These are phyloP conservation scores for Enteromius argenteus DNA, from an alignment of 2,797 vertebrate species.

Conservation along the genomic window DNA sequence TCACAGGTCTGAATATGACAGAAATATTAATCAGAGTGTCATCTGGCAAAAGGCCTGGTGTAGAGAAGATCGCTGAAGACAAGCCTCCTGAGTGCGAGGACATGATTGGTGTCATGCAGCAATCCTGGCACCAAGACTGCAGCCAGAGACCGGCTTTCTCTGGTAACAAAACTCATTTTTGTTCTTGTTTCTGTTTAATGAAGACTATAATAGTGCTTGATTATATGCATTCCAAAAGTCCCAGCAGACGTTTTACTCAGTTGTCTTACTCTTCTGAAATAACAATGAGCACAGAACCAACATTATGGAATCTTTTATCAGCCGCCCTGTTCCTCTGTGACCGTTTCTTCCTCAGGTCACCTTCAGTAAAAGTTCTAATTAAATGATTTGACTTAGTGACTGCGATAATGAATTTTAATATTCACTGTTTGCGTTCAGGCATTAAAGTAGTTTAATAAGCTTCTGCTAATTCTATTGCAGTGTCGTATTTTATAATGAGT, in stretches of 20 bases:
- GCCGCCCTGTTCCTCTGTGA: not conserved
- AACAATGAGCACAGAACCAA: constrained; percentile 9
- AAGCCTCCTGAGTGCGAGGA: constrained; percentile 82
- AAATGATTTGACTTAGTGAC: constrained; percentile 37
- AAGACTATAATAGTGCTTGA: constrained; percentile 7
- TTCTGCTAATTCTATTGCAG: constrained; percentile 17
- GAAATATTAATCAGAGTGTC: constrained; percentile 83
- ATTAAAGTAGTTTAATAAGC: constrained; percentile 28
- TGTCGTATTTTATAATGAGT: constrained; percentile 38
- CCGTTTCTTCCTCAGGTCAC: constrained; percentile 21
- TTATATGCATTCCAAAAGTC: constrained; percentile 1
- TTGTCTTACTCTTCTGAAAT: constrained; percentile 14
- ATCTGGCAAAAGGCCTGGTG: constrained; percentile 78
- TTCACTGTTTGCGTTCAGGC: constrained; percentile 53
- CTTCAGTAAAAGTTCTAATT: constrained; percentile 45
- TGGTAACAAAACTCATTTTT: constrained; percentile 71
- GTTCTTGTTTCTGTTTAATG: constrained; percentile 1
- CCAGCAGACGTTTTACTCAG: not conserved
- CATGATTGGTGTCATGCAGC: constrained; percentile 83
- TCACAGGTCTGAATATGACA: constrained; percentile 83
- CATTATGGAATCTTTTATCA: constrained; percentile 18
- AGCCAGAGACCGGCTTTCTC: constrained; percentile 81
- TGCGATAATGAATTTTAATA: constrained; percentile 56
- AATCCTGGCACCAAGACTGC: constrained; percentile 84
- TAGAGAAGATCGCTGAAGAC: constrained; percentile 75